Base-by-base conservation (phyloP, 2,113 vertebrate species). In the Amphiprion percula region DNA sequence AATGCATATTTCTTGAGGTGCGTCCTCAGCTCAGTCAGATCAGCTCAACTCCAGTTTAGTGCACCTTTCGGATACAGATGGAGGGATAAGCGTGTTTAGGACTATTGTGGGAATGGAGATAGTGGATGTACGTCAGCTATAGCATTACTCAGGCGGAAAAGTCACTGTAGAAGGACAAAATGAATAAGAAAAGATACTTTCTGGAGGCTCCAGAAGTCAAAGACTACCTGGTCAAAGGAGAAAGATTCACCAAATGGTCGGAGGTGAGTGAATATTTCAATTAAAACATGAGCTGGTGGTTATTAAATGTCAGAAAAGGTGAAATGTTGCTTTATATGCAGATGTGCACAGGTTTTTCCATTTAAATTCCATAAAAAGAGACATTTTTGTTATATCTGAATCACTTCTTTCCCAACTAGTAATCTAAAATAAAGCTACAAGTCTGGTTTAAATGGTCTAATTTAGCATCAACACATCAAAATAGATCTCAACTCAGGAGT, bases 201-300 rank as follows among this genome's bases (percentile, higher is more conserved):
- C 93, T 98, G 74, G 93, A 91, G 44, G 91, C 94, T 46, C 95
- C 94, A 0, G 91, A 94, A 68, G 94, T 99, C 88, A 98, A 98
- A 93, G 92, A 96, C 4, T 97, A 98, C 77, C 91, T 99, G 65
- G 92, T 93, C 53, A 97, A 97, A 91, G 98, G 98, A 0, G 98
- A 98, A 26, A 94, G 97, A 77, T 99, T 98, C 88, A 97, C 96
- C 87, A 98, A 96, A 44, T 99, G 98, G 98, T 97, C 97, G 0
- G 98, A 99, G 77, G 98, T 99, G 91, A 97, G 97, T 97, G 86
- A 64, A 58, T n/a, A 39, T 64, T 56, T 54, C 8, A 17, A 8
- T 23, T 4, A 53, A 55, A 74, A 58, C 52, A 12, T 8, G 2
- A 39, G n/a, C 6, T 23, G 0, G 6, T 1, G 0, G 54, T 8